Base-by-base conservation (phyloP, 2,113 vertebrate species). In the Galeopterus variegatus region DNA sequence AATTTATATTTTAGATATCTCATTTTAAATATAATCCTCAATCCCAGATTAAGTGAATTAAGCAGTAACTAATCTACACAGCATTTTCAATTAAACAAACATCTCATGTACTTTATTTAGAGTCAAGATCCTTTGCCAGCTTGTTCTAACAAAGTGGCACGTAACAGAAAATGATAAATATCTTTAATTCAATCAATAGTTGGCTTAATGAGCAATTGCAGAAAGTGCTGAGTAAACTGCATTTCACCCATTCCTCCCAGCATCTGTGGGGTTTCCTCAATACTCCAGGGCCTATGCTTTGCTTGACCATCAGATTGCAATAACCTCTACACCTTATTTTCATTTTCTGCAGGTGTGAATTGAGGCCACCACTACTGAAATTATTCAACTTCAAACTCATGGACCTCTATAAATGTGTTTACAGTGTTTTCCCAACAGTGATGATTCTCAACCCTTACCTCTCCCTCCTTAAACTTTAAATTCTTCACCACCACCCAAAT, bases 21-120 rank as follows among this genome's bases (percentile, higher is more conserved):
- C 72, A 88, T 81, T 91, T 95, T 67, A 89, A 95, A 96, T n/a
- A 88, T 6, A 95, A 92, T 50, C n/a, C 75, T 45, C n/a, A 60
- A 56, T 45, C 7, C 31, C 36, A 88, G 36, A 60, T 58, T 93
- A 91, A 70, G 33, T 70, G 48, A 62, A 58, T 45, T 36, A 92
- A 87, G 17, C 23, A 73, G 26, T 54, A 86, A 65, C 23, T 85
- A 79, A 73, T 72, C 7, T 33, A 85, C 48, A 86, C 2, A 84
- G 26, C 4, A 95, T 76, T 93, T 85, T 85, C 77, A 86, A 54
- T 11, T 50, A 72, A 93, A 65, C 13, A 94, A 81, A 67, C 19
- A 90, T 54, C 41, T 54, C 41, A 84, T 15, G 52, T 13, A 92
- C 58, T 81, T 93, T 50, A 70, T 50, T 73, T 21, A 13, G 70